A percentile compares a stretch with the other conserved stretches of the same genome.
phyloP scores from a whole-genome alignment of 2,888 invertebrate genomes.

The Loripinus fragilis region DNA sequence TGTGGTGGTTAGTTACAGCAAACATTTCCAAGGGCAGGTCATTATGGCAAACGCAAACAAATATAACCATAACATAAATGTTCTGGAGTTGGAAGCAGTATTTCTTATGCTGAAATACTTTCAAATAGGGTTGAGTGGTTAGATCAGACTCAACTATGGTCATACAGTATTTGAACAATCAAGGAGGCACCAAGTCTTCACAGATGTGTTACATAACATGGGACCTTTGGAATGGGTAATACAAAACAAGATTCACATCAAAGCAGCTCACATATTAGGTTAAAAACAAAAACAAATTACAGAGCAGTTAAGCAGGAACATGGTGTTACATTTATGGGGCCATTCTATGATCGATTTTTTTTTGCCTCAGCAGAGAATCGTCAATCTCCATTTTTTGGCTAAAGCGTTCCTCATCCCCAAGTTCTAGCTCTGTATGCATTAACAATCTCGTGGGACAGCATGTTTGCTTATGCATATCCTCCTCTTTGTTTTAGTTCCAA shows the following conservation, averaged over 20 bases:
- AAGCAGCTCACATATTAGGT: slow-evolving; percentile 25
- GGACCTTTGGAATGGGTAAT: slow-evolving; percentile 2
- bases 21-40: slow-evolving; percentile 20
- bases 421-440: slow-evolving; percentile 18
- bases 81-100: no score
- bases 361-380: slow-evolving; percentile 22
- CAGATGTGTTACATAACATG: background rate
- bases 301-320: slow-evolving; percentile 22
- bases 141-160: slow-evolving; percentile 9
- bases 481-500: slow-evolving; percentile 10
- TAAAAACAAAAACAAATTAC: slow-evolving; percentile 9
- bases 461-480: slow-evolving; percentile 22
- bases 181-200: background rate
- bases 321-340: background rate
- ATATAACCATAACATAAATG: background rate
- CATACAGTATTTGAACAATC: background rate
- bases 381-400: background rate
- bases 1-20: slow-evolving; percentile 25
- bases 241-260: background rate
- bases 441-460: slow-evolving; percentile 14
- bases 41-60: background rate
- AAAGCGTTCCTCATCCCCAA: background rate
- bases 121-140: background rate
- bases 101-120: background rate
- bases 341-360: slow-evolving; percentile 20